Evolutionary conservation across 2,113 vertebrate species (phyloP).

Genomic region (Ahaetulla prasina): DNA sequence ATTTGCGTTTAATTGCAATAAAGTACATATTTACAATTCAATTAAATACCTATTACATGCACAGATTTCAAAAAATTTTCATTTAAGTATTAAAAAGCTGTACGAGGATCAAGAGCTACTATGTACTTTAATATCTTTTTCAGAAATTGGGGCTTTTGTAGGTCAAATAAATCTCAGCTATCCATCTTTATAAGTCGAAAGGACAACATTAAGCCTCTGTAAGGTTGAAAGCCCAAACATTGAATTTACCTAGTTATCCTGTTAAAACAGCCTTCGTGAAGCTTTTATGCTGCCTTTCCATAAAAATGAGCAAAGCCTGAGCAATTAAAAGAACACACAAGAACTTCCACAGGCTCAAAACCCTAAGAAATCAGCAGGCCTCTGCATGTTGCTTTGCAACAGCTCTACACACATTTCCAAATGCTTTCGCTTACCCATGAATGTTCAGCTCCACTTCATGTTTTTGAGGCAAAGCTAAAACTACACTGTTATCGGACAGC

Average conservation of each 20-base stretch:
- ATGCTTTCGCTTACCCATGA: slow-evolving; percentile 78
- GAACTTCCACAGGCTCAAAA: background rate
- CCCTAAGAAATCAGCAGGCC: background rate
- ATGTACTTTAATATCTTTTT: background rate
- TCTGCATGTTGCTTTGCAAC: background rate
- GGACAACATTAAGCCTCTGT: background rate
- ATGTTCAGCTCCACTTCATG: slow-evolving; percentile 77
- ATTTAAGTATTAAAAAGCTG: background rate
- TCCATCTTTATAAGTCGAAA: background rate
- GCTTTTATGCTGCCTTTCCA: background rate
- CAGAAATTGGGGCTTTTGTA: background rate
- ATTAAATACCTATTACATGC: background rate
- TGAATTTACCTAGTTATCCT: background rate
- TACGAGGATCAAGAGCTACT: background rate
- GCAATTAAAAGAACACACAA: background rate
- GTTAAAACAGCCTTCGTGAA: background rate
- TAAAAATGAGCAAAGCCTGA: background rate
- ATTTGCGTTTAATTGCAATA: background rate
- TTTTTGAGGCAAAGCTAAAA: slow-evolving; percentile 77
- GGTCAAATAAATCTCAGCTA: background rate
- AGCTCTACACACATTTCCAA: background rate
- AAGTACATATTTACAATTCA: background rate
- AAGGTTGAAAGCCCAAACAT: background rate
- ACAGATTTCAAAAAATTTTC: background rate
- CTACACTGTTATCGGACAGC: slow-evolving; percentile 71